Evolutionary conservation across 2,113 vertebrate species (phyloP).

Genomic region (Pygoscelis adeliae): DNA sequence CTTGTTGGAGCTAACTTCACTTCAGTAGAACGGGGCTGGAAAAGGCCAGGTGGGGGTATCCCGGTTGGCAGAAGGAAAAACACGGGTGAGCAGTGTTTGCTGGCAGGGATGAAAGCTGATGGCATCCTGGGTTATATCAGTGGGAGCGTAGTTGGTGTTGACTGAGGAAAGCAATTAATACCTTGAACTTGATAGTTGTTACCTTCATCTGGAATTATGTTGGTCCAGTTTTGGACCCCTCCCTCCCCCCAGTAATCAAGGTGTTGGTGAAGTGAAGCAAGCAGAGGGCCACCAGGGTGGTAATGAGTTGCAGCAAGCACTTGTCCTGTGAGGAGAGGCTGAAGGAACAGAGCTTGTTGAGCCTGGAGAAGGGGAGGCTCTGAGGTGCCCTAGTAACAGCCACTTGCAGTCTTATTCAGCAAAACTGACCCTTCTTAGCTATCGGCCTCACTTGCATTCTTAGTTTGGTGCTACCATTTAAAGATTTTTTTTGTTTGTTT

Average conservation of each 20-base stretch:
- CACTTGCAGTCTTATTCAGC: neutral
- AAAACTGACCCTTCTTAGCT: neutral
- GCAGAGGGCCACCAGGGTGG: neutral
- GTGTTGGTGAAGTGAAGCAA: neutral
- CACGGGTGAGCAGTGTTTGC: neutral
- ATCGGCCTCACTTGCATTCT: neutral
- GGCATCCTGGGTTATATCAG: neutral
- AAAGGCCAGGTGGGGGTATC: neutral
- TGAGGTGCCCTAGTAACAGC: neutral
- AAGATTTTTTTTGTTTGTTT: neutral
- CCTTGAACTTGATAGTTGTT: neutral
- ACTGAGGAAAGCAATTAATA: neutral
- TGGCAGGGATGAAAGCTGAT: neutral
- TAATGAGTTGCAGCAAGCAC: neutral
- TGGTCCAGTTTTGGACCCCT: neutral
- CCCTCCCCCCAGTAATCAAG: neutral
- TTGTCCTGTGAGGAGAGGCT: neutral
- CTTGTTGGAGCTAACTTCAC: neutral
- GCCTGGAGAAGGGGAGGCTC: neutral
- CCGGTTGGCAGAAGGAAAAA: rapidly evolving
- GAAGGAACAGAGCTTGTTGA: neutral
- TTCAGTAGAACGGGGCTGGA: neutral
- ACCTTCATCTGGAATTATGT: neutral
- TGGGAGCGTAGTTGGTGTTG: rapidly evolving
- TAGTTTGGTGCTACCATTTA: neutral